Conservation (phyloP, 2,797 vertebrate species). For the Leontopithecus rosalia region DNA sequence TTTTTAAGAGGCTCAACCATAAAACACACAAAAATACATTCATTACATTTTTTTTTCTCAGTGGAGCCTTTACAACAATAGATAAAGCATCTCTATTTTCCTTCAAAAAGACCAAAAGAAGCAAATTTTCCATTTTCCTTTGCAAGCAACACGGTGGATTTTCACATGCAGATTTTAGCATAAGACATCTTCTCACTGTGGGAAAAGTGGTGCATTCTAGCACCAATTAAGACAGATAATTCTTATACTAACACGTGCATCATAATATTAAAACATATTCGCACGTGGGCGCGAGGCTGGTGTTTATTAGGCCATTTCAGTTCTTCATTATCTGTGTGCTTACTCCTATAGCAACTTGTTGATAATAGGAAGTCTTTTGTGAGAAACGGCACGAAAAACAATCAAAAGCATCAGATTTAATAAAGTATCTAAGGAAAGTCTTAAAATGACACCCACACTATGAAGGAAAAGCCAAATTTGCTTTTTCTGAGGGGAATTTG, state of each 20-base stretch:
- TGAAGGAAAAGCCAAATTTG: conserved; percentile 91
- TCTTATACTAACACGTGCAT: not conserved
- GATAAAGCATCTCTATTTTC: conserved; percentile 18
- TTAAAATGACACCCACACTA: conserved; percentile 87
- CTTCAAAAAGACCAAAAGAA: not conserved
- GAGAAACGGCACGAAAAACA: conserved; percentile 82
- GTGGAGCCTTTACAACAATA: conserved; percentile 25
- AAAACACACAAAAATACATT: not conserved
- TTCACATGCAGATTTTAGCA: not conserved
- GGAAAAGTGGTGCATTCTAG: not conserved
- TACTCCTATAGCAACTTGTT: conserved; percentile 87
- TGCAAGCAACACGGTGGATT: not conserved
- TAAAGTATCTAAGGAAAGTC: conserved; percentile 87
- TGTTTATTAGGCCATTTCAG: conserved; percentile 83
- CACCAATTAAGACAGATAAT: not conserved
- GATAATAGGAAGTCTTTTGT: conserved; percentile 85
- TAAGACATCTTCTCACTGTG: not conserved
- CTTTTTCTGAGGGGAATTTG: conserved; percentile 92
- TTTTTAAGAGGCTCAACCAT: not conserved
- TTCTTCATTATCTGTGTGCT: conserved; percentile 83
- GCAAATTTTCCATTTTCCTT: not conserved
- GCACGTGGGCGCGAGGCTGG: conserved; percentile 44
- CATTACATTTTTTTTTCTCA: not conserved
- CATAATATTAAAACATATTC: conserved; percentile 64
- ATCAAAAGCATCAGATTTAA: conserved; percentile 86